These are phyloP conservation scores for Pedicia rivosa DNA, from an alignment of 2,888 invertebrate genomes.

Conservation along the genomic window DNA sequence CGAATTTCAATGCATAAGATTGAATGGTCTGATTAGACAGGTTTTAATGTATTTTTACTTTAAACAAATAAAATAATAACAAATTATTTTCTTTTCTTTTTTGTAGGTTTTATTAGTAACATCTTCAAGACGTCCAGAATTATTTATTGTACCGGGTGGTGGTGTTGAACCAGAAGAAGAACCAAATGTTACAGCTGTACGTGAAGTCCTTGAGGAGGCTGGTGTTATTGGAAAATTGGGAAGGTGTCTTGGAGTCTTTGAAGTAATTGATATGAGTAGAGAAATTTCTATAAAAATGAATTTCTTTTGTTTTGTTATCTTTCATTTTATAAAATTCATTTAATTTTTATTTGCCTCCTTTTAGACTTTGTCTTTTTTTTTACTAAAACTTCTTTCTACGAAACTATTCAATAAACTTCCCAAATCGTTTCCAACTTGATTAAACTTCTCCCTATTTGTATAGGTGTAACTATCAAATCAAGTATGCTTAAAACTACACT, in stretches of 20 bases:
- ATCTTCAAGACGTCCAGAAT: constrained; percentile 75
- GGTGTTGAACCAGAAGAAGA: constrained; percentile 93
- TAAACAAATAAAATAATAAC: no score
- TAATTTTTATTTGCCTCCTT: neutral
- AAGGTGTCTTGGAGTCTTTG: constrained; percentile 83
- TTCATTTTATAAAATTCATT: no score
- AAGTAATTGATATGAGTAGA: constrained; percentile 57
- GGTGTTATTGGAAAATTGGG: constrained; percentile 84
- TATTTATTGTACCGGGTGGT: constrained; percentile 96
- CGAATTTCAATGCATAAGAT: no score
- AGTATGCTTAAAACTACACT: no score
- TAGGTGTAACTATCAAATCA: no score
- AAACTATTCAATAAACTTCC: no score
- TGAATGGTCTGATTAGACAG: no score
- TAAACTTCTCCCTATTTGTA: no score
- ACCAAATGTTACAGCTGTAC: constrained; percentile 74
- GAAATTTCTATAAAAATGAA: neutral
- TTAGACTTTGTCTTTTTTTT: no score
- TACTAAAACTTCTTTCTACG: no score
- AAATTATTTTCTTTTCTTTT: constrained; percentile 9
- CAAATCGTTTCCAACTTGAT: no score
- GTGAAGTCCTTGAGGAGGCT: constrained; percentile 92
- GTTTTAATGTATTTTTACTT: no score
- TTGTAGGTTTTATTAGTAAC: constrained; percentile 80
- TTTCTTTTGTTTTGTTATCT: neutral